Percentiles rank a stretch among this genome's conserved stretches.
Conservation (phyloP, 2,797 vertebrate genomes). For the Parotocinclus haroldoi region DNA sequence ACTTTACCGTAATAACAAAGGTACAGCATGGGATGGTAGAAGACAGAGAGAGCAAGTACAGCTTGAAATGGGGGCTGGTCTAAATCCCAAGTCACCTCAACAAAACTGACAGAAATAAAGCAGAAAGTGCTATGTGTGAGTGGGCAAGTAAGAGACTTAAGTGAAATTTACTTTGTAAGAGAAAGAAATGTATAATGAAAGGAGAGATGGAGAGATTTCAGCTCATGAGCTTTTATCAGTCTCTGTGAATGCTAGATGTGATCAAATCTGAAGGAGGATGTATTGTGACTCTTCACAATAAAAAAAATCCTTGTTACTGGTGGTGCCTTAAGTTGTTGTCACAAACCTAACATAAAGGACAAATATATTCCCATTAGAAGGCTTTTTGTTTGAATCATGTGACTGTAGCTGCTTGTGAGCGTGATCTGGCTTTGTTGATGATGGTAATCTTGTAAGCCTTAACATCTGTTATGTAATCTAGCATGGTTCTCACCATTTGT, state of each 20-base stretch:
- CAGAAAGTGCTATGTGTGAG: slow-evolving; percentile 48
- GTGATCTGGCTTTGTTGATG: slow-evolving; percentile 3
- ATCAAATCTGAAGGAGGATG: not conserved
- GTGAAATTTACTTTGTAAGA: no score
- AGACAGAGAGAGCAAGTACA: slow-evolving; percentile 32
- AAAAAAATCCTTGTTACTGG: not conserved
- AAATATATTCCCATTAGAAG: not conserved
- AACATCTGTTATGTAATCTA: slow-evolving; percentile 34
- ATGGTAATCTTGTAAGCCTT: slow-evolving; percentile 20
- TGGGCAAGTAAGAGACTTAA: slow-evolving; percentile 11
- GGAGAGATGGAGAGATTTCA: slow-evolving; percentile 9
- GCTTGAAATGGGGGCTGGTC: slow-evolving; percentile 40
- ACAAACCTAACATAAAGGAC: not conserved
- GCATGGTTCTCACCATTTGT: slow-evolving; percentile 12
- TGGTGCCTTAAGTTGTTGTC: not conserved
- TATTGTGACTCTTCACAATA: no score
- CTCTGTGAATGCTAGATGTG: slow-evolving; percentile 57
- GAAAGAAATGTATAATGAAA: not conserved
- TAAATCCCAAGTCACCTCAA: slow-evolving; percentile 63
- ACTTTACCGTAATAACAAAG: no score
- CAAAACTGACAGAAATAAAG: slow-evolving; percentile 61
- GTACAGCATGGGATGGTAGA: no score
- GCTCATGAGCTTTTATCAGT: slow-evolving; percentile 51
- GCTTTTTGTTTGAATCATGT: not conserved
- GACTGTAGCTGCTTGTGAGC: not conserved